Base-by-base conservation (phyloP, 2,888 invertebrate genomes). In the Drosophila cognata region DNA sequence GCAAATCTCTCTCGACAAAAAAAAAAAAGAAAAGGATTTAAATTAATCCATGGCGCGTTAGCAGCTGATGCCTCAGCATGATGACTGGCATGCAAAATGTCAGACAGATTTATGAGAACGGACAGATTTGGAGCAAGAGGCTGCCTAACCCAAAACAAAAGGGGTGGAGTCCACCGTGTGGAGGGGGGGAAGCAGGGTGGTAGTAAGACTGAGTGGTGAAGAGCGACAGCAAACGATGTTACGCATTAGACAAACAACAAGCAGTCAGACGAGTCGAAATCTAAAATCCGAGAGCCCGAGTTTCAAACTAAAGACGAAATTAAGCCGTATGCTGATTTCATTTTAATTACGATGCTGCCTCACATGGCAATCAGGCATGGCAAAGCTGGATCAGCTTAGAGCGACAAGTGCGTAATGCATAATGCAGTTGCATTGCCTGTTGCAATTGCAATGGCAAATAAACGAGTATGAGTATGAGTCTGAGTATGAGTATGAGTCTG, bases 291-390 rank as follows among this genome's bases (percentile, higher is more conserved):
- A 60, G 64, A 68, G 63, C 55, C 62, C 58, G 73, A 86, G 67
- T 62, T 76, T 56, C 31, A 62, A 72, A 73, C 64, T 69, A 74
- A 79, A 76, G 79, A 82, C 69, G 89, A 88, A 87, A 87, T 87
- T 90, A 87, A 87, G 90, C 90, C 87, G 87, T 87, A 88, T 88
- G 87, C 89, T 88, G 90, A 88, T 88, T 88, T 88, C 90, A 90
- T 90, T 88, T 90, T 88, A 88, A 88, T 88, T 88, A 90, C 90
- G 84, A 72, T 68, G 83, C 72, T 66, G 73, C 81, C 66, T 74
- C 71, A 61, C 70, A 77, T 73, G 78, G 90, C 90, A 85, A 89
- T 85, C 90, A 86, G 85, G 88, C 85, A 82, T 89, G 76, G 90
- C 81, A 89, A 89, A 86, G 85, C 85, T 89, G 85, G 90, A 86